A percentile compares a stretch with the other conserved stretches of the same genome.
These are phyloP conservation scores for Protophormia terraenovae DNA, from an alignment of 2,888 invertebrate species.

Conservation along the genomic window DNA sequence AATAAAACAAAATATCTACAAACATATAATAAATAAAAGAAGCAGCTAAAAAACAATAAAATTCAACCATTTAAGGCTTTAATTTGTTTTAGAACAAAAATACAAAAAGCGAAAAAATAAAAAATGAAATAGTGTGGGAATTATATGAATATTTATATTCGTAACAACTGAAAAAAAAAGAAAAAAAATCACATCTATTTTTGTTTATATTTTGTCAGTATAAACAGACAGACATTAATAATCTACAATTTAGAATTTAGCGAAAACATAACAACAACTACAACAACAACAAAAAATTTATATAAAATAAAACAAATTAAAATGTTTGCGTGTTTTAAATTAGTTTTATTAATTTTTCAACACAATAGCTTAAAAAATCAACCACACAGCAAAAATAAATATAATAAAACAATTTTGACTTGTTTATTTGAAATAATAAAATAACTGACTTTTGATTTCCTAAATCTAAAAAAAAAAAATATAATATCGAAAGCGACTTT, in stretches of 20 bases:
- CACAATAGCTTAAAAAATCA: slow-evolving; percentile 22
- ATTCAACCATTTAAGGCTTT: neutral
- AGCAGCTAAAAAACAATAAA: neutral
- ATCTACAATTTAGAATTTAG: slow-evolving; percentile 15
- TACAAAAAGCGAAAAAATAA: neutral
- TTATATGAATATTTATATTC: slow-evolving; percentile 13
- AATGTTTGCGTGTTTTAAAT: slow-evolving; percentile 60
- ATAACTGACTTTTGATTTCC: slow-evolving; percentile 16
- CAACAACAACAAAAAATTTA: too few relatives aligned
- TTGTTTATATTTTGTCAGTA: neutral
- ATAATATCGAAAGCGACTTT: neutral
- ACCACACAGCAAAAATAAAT: neutral
- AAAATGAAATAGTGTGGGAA: slow-evolving; percentile 37
- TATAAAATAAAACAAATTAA: slow-evolving; percentile 61
- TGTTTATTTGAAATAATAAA: slow-evolving; percentile 32
- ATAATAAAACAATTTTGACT: slow-evolving; percentile 9
- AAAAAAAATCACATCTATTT: slow-evolving; percentile 8
- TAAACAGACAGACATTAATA: slow-evolving; percentile 29
- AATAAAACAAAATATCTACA: neutral
- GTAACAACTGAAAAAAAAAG: neutral
- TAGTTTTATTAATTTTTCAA: slow-evolving; percentile 45
- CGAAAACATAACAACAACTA: slow-evolving; percentile 1
- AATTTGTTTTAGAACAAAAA: neutral
- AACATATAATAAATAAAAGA: neutral
- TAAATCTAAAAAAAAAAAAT: neutral